Evolutionary conservation across 1,140 invertebrate species (phyloP).

Genomic region (Druon quercuslanigerum): DNA sequence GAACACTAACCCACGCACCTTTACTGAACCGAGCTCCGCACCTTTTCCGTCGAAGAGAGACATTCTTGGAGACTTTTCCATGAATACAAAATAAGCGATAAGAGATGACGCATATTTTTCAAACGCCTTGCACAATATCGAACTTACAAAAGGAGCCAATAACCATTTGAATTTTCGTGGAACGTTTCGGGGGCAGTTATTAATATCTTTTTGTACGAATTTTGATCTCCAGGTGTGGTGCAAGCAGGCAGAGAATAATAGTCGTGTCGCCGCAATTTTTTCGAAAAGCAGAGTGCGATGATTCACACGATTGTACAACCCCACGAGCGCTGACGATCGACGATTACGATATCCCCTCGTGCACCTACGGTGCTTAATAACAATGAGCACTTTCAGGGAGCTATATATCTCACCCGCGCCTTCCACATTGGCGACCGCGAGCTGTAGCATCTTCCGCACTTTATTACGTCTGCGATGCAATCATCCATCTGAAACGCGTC

Average conservation of each 20-base stretch:
- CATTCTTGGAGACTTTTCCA: too few relatives aligned
- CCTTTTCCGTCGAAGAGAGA: too few relatives aligned
- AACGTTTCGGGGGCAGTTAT: slow-evolving; percentile 1
- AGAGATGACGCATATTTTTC: too few relatives aligned
- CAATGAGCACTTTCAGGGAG: slow-evolving; percentile 54
- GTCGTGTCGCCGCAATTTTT: slow-evolving; percentile 57
- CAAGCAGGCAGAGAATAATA: slow-evolving; percentile 32
- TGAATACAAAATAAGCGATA: too few relatives aligned
- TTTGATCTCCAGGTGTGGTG: slow-evolving; percentile 26
- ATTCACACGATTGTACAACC: slow-evolving; percentile 50
- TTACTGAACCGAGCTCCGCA: too few relatives aligned
- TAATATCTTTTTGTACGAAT: slow-evolving; percentile 31
- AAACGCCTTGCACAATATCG: too few relatives aligned
- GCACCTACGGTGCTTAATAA: slow-evolving; percentile 58
- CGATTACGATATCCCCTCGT: slow-evolving; percentile 56
- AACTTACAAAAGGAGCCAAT: not conserved
- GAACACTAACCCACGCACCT: too few relatives aligned
- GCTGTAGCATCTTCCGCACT: slow-evolving; percentile 43
- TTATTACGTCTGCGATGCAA: slow-evolving; percentile 45
- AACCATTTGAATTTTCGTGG: not conserved
- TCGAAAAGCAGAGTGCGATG: slow-evolving; percentile 50
- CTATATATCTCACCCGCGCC: slow-evolving; percentile 54
- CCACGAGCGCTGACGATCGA: slow-evolving; percentile 54
- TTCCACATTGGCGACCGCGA: slow-evolving; percentile 48
- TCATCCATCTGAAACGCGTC: slow-evolving; percentile 38